A percentile compares a stretch with the other conserved stretches of the same genome.
Evolutionary conservation across 2,113 vertebrate species (phyloP).

Genomic region (Cheilinus undulatus): DNA sequence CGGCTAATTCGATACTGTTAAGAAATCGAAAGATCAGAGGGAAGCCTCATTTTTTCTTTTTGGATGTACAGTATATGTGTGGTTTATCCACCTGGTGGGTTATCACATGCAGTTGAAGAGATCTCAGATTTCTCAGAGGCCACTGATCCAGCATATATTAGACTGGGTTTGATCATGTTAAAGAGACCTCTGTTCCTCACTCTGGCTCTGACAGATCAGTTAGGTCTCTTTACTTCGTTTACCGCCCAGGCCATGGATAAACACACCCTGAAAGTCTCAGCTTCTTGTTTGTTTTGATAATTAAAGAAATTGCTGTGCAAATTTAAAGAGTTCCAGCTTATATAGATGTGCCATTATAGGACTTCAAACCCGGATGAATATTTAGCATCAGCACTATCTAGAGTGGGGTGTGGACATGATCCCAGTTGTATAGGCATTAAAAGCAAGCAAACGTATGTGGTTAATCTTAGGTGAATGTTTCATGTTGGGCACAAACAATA

Average conservation of each 20-base stretch:
- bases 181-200: slow-evolving; percentile 75
- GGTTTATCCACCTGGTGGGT: slow-evolving; percentile 14
- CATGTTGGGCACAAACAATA: neutral
- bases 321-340: slow-evolving; percentile 64
- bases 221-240: slow-evolving; percentile 63
- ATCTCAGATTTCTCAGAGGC: slow-evolving; percentile 36
- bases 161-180: slow-evolving; percentile 69
- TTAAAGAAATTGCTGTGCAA: slow-evolving; percentile 77
- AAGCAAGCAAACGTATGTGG: neutral
- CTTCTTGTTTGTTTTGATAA: slow-evolving; percentile 77
- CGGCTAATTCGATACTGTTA: neutral
- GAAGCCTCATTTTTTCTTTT: neutral
- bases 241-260: slow-evolving; percentile 57
- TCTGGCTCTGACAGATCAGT: slow-evolving; percentile 67
- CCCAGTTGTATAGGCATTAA: neutral
- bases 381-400: slow-evolving; percentile 39
- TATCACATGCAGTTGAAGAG: slow-evolving; percentile 28
- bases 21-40: neutral
- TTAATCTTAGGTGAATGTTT: neutral
- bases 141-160: slow-evolving; percentile 64
- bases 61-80: slow-evolving; percentile 9
- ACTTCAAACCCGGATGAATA: slow-evolving; percentile 50
- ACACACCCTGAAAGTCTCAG: slow-evolving; percentile 70
- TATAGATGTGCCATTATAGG: slow-evolving; percentile 63
- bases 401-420: slow-evolving; percentile 22